Base-by-base conservation (phyloP, 2,888 invertebrate genomes). In the Pandemis corylana region DNA sequence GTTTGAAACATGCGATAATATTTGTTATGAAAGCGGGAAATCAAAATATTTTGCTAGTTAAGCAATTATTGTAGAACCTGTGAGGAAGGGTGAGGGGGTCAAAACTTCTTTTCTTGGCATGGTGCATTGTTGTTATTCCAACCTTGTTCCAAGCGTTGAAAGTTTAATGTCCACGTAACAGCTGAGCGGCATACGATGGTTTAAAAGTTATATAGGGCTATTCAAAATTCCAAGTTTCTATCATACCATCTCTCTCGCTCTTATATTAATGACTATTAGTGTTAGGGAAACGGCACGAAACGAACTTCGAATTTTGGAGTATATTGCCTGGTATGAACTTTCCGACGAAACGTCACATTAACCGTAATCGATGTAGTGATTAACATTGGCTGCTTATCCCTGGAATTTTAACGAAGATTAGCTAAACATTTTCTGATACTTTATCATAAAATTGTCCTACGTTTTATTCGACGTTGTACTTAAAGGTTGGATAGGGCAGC, bases 1-100 rank as follows among this genome's bases (percentile, higher is more conserved):
- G 72, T 72, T 75, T 53, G 61, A 61, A 76, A 68, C 80, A 80
- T 79, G 80, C 80, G 71, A 80, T 74, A 71, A 71, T 74, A 36
- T 71, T 75, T 62, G 67, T 72, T 70, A 68, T 68, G 62, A 63
- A 74, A 75, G 53, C 62, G 53, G 51, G 7, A 56, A 71, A 75
- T 75, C 75, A 67, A 63, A 75, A 67, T 53, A 56, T 71, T 73
- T 75, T 46, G 61, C 66, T 56, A 62, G 61, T 74, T 70, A 68
- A 75, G 62, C 75, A 67, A 71, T 75, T 75, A 51, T 15, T 10
- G 64, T 44, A 46, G 59, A 42, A 13, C 46, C 42, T 71, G 44
- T 41, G 36, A 13, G 49, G 20, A 67, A 41, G 41, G 51, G 49
- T 49, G 15, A 59, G 12, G 12, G 9, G 28, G 59, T 12, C 28